phyloP scores from a whole-genome alignment of 2,797 vertebrate species.

The Cyclopterus lumpus region DNA sequence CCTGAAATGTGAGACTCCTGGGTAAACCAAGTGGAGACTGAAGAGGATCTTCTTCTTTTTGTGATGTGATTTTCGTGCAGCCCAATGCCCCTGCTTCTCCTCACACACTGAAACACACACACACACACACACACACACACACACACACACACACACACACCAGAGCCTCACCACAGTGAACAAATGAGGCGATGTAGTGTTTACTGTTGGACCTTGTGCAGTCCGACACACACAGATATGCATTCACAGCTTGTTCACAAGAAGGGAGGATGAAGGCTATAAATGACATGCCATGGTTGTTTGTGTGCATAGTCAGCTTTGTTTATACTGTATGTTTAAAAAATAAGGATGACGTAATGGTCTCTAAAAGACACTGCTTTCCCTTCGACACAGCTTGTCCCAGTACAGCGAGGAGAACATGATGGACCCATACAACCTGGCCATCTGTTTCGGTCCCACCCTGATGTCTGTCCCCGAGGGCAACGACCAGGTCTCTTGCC shows the following conservation, averaged over 20 bases:
- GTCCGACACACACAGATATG: not conserved
- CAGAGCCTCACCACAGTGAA: conserved; percentile 4
- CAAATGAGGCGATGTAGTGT: conserved; percentile 16
- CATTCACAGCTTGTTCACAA: not conserved
- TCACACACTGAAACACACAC: conserved; percentile 13
- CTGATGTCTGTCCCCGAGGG: conserved; percentile 97
- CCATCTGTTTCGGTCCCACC: conserved; percentile 98
- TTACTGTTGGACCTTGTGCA: conserved; percentile 5
- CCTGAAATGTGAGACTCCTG: conserved; percentile 58
- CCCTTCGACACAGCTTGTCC: conserved; percentile 86
- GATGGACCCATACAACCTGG: conserved; percentile 99
- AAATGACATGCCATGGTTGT: conserved; percentile 24
- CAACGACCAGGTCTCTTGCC: conserved; percentile 96
- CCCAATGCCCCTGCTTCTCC: conserved; percentile 26
- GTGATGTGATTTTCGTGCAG: conserved; percentile 59
- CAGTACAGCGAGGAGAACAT: conserved; percentile 99
- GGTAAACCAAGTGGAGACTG: conserved; percentile 47
- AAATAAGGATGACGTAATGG: conserved; percentile 3
- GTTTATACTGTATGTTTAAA: conserved; percentile 13
- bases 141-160: conserved; percentile 11
- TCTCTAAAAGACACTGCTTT: conserved; percentile 8
- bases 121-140: no score
- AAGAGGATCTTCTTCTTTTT: conserved; percentile 37
- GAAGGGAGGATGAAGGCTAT: not conserved
- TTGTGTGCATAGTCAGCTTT: conserved; percentile 19